Evolutionary conservation across 2,113 vertebrate species (phyloP).

Genomic region (Onychorhynchus coronatus): DNA sequence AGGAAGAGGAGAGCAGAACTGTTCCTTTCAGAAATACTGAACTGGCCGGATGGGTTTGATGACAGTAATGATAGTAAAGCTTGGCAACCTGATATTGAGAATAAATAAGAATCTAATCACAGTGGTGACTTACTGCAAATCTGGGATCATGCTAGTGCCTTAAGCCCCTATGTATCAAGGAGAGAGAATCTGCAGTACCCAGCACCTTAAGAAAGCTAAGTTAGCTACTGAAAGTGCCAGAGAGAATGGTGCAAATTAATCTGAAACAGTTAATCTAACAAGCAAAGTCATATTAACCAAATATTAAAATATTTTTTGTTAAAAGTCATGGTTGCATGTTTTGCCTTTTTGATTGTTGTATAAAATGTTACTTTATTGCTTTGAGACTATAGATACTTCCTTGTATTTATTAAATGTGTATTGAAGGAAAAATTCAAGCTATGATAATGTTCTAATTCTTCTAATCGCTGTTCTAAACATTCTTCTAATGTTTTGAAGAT

Average conservation of each 20-base stretch:
- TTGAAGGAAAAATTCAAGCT: neutral
- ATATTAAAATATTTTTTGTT: neutral
- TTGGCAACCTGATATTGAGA: neutral
- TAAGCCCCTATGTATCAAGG: neutral
- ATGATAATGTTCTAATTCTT: neutral
- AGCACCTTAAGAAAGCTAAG: neutral
- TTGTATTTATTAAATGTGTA: neutral
- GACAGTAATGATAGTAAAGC: neutral
- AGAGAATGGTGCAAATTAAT: neutral
- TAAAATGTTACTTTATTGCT: neutral
- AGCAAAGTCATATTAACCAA: neutral
- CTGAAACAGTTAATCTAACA: neutral
- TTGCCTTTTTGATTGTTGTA: neutral
- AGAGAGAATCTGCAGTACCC: neutral
- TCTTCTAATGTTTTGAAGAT: neutral
- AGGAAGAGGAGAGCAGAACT: neutral
- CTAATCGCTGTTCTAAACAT: neutral
- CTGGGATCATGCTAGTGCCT: neutral
- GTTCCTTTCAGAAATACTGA: neutral
- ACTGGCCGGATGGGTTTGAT: neutral
- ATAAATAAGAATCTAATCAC: neutral
- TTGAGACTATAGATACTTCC: neutral
- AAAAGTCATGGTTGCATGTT: neutral
- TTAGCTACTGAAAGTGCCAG: neutral
- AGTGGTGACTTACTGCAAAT: neutral